These are phyloP conservation scores for Percopsis transmontana DNA, from an alignment of 2,113 vertebrate species.

Conservation along the genomic window DNA sequence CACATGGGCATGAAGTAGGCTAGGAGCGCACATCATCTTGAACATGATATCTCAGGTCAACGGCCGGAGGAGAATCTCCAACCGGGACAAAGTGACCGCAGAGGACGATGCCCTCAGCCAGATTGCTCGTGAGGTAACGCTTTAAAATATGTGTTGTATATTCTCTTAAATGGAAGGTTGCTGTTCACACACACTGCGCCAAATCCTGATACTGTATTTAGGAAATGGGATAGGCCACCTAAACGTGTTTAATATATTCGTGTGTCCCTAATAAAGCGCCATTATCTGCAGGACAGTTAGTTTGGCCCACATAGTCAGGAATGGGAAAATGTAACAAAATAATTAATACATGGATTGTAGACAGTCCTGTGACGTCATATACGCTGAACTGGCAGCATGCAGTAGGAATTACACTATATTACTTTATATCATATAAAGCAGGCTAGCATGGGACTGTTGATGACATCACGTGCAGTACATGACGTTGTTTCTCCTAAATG, in stretches of 20 bases:
- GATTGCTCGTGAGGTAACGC: slow-evolving; percentile 86
- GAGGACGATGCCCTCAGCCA: slow-evolving; percentile 87
- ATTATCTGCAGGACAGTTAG: slow-evolving; percentile 22
- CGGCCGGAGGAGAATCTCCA: slow-evolving; percentile 84
- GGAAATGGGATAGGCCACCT: slow-evolving; percentile 28
- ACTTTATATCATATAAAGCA: no score
- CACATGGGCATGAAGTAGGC: no score
- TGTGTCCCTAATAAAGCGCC: slow-evolving; percentile 15
- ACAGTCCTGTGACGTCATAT: no score
- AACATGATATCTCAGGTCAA: slow-evolving; percentile 84
- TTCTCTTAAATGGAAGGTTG: not conserved
- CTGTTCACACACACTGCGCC: slow-evolving; percentile 31
- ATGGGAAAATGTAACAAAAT: slow-evolving; percentile 16
- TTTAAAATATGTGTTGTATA: not conserved
- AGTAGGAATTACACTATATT: no score
- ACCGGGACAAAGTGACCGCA: slow-evolving; percentile 82
- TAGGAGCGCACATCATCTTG: no score
- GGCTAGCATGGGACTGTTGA: no score
- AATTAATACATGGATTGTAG: no score
- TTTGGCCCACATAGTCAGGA: slow-evolving; percentile 35
- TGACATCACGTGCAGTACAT: no score
- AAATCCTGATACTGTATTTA: slow-evolving; percentile 3
- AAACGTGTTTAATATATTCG: not conserved
- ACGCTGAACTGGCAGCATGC: no score
- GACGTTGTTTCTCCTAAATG: no score